phyloP scores from a whole-genome alignment of 2,113 vertebrate species.

The Hyperopisus bebe region DNA sequence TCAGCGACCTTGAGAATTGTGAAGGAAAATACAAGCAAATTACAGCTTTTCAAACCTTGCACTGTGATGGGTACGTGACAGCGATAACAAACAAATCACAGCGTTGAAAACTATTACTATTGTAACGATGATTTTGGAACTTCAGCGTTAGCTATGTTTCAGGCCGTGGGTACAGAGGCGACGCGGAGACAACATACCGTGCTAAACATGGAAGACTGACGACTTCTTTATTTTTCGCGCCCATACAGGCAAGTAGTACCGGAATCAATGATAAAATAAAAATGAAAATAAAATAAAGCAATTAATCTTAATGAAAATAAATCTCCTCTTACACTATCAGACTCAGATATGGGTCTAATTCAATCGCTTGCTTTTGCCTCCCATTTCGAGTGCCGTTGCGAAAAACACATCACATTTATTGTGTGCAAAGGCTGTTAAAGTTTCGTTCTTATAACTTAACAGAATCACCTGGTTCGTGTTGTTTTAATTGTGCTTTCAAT shows the following conservation, averaged over 20 bases:
- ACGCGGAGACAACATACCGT: too few species aligned
- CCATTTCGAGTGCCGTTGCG: not conserved
- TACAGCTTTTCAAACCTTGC: not conserved
- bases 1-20: not conserved
- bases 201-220: too few species aligned
- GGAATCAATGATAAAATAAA: too few species aligned
- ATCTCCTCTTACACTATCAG: too few species aligned
- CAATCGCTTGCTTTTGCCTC: not conserved
- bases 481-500: not conserved
- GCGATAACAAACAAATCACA: not conserved
- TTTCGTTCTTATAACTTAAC: not conserved
- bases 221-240: too few species aligned
- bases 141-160: too few species aligned
- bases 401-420: not conserved
- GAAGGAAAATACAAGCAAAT: not conserved
- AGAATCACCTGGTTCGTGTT: not conserved
- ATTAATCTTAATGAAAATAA: too few species aligned
- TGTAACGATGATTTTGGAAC: too few species aligned
- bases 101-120: not conserved
- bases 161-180: too few species aligned
- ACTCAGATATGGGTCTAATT: not conserved
- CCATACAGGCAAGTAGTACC: too few species aligned
- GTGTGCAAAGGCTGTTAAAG: not conserved
- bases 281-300: too few species aligned
- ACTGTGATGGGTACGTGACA: not conserved